Conservation (phyloP, 2,113 vertebrate genomes). For the Macquaria australasica region DNA sequence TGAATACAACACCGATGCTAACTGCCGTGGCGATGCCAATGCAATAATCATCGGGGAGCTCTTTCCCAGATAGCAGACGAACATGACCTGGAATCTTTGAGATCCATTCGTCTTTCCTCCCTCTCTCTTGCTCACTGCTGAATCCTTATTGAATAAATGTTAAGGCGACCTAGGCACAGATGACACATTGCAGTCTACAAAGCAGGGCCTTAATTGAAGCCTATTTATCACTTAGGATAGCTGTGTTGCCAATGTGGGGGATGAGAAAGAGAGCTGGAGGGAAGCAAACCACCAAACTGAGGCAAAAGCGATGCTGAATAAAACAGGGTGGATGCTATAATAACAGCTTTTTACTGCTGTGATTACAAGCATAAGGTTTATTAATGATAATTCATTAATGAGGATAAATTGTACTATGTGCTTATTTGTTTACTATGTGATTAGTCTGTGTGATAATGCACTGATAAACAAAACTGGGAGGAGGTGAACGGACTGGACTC, state of each 20-base stretch:
- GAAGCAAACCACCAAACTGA: constrained; percentile 22
- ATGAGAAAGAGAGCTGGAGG: constrained; percentile 20
- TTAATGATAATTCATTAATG: background rate
- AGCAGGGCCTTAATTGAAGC: constrained; percentile 76
- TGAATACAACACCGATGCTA: constrained; percentile 60
- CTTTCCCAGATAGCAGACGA: constrained; percentile 65
- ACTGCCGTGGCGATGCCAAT: constrained; percentile 44
- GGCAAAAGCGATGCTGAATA: background rate
- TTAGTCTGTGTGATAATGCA: constrained; percentile 1
- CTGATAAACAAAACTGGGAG: background rate
- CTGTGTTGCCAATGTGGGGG: constrained; percentile 40
- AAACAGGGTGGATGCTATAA: constrained; percentile 4
- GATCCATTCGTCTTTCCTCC: constrained; percentile 71
- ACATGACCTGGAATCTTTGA: constrained; percentile 73
- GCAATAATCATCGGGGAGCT: constrained; percentile 64
- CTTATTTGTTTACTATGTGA: constrained; percentile 1
- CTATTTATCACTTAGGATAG: constrained; percentile 76
- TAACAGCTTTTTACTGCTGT: constrained; percentile 6
- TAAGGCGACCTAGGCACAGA: constrained; percentile 67
- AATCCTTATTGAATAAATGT: constrained; percentile 81
- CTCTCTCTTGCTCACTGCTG: constrained; percentile 62
- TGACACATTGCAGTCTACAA: constrained; percentile 80
- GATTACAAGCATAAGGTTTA: background rate
- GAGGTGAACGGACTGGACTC: background rate
- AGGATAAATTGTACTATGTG: background rate